Conservation (phyloP, 2,797 vertebrate genomes). For the Lemur catta region DNA sequence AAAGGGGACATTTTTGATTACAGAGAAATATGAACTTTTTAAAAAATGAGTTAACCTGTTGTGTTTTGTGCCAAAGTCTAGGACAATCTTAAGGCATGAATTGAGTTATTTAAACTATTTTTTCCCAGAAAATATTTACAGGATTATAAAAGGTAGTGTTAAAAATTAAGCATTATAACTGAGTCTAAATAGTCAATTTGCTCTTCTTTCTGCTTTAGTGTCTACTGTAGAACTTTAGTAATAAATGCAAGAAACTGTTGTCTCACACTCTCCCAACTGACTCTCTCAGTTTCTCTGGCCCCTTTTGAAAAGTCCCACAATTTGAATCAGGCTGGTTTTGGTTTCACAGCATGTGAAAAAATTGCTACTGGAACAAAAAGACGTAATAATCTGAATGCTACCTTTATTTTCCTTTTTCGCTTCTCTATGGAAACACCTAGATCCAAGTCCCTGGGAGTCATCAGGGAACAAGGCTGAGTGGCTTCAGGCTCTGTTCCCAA, state of each 20-base stretch:
- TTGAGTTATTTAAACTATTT: not conserved
- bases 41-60: not conserved
- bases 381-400: not conserved
- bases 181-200: not conserved
- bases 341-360: not conserved
- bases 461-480: not conserved
- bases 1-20: not conserved
- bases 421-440: not conserved
- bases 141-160: not conserved
- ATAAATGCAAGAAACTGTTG: not conserved
- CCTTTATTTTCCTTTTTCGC: not conserved
- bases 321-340: not conserved
- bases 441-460: not conserved
- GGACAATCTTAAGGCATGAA: not conserved
- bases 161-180: not conserved
- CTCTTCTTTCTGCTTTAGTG: not conserved
- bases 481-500: not conserved
- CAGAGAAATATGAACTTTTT: not conserved
- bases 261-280: not conserved
- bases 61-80: not conserved
- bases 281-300: not conserved
- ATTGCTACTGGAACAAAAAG: not conserved
- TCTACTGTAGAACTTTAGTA: not conserved
- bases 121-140: not conserved
- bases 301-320: not conserved